A percentile compares a stretch with the other conserved stretches of the same genome.
phyloP scores from a whole-genome alignment of 64 coral and sea anemone genomes.

The Actinia equina region DNA sequence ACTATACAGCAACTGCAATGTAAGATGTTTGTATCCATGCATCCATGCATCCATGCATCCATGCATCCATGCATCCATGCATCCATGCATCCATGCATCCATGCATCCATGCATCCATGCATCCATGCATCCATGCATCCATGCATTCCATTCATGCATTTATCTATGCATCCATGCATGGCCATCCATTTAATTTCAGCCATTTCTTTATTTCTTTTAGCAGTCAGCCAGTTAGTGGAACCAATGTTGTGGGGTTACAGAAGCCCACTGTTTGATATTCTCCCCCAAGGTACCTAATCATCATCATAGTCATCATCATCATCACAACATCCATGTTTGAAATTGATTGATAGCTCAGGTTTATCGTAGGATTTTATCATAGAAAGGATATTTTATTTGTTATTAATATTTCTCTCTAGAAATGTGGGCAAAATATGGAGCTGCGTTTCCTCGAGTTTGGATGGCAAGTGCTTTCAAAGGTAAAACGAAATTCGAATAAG shows the following conservation, averaged over 20 bases:
- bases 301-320: too few relatives aligned
- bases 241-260: conserved; percentile 87
- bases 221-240: conserved; percentile 50
- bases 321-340: too few relatives aligned
- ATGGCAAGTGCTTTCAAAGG: conserved; percentile 25
- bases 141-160: too few relatives aligned
- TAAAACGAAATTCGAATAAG: neutral
- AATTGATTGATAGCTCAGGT: too few relatives aligned
- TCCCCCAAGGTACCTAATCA: conserved; percentile 44
- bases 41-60: neutral
- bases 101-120: too few relatives aligned
- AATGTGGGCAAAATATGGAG: neutral
- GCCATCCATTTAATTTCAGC: neutral
- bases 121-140: too few relatives aligned
- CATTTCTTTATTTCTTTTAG: conserved; percentile 1
- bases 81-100: neutral
- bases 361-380: too few relatives aligned
- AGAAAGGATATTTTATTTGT: too few relatives aligned
- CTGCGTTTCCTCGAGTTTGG: neutral
- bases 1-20: conserved; percentile 9
- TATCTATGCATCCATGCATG: too few relatives aligned
- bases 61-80: too few relatives aligned
- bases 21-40: neutral
- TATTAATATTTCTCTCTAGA: neutral
- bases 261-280: conserved; percentile 24